Conservation (phyloP, 2,113 vertebrate species). For the Zingel zingel region DNA sequence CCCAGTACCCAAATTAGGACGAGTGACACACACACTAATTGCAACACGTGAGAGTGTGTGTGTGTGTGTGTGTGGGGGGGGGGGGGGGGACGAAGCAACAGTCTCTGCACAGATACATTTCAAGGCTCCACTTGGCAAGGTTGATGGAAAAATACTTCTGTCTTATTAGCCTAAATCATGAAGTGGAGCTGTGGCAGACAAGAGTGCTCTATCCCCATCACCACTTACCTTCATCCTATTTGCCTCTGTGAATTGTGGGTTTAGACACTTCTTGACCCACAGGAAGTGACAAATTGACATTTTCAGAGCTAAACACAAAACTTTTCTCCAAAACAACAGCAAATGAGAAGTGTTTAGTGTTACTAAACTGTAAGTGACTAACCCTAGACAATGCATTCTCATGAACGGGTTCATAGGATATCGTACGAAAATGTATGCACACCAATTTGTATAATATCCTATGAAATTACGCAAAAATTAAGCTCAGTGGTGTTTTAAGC, state of each 20-base stretch:
- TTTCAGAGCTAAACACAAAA: slow-evolving; percentile 30
- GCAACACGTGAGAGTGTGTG: slow-evolving; percentile 48
- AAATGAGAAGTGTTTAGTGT: background rate
- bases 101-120: slow-evolving; percentile 36
- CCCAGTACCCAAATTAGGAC: slow-evolving; percentile 76
- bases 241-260: slow-evolving; percentile 30
- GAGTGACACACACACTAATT: slow-evolving; percentile 71
- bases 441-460: no score
- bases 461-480: no score
- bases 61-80: slow-evolving; percentile 4
- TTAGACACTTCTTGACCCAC: slow-evolving; percentile 41
- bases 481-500: no score
- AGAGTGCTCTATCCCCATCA: slow-evolving; percentile 41
- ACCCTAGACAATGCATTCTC: no score
- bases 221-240: slow-evolving; percentile 14
- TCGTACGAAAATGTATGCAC: no score
- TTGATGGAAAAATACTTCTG: slow-evolving; percentile 41
- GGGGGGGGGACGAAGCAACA: no score
- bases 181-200: slow-evolving; percentile 37
- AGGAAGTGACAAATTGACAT: slow-evolving; percentile 31
- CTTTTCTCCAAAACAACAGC: background rate
- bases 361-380: no score
- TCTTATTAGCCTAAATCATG: slow-evolving; percentile 45
- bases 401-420: no score
- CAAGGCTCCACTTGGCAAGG: slow-evolving; percentile 39